Base-by-base conservation (phyloP, 2,797 vertebrate species). In the Lycodopsis pacificus region DNA sequence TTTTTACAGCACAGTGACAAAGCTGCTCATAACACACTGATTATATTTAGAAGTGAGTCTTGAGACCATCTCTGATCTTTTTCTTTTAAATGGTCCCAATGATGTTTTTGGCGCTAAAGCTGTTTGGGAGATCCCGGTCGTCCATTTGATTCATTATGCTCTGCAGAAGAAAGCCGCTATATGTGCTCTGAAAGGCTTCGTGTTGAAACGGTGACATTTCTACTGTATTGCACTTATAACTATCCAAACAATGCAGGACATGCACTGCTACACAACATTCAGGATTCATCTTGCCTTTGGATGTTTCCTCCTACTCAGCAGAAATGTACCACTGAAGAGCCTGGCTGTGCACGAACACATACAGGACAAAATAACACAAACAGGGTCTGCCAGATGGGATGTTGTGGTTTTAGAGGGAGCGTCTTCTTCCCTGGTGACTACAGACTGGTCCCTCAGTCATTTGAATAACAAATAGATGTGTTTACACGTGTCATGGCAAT, bases 151-250 rank as follows among this genome's bases (percentile, higher is more conserved):
- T 61, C 13, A 19, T 56, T 27, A 32, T 9, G 51, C 51, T 71
- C 20, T 74, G 32, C 20, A 69, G 42, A 34, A 56, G 36, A 59
- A 40, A 76, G 69, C 59, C 65, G 63, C 25, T 46, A 59, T 74
- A 62, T 75, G 76, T 71, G 64, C 53, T 79, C 14, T 67, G 40
- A 84, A 73, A 71, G 62, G 54, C 48, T 69, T 40, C 1, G 59
- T 75, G 49, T 65, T 75, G 53, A 80, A 83, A 83, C 76, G 48
- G 65, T n/a, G 34, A 85, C 73, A 84, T 79, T 81, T 80, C 38
- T 57, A 76, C 38, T 68, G 63, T 86, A 83, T 86, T 88, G 81
- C 84, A 91, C 89, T 72, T 59, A 30, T 4, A 73, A 66, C 15
- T 59, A 51, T 38, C 38, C 57, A 71, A 71, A 73, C 49, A 65